Conservation (phyloP, 2,797 vertebrate genomes). For the Enteromius trimaculatus region DNA sequence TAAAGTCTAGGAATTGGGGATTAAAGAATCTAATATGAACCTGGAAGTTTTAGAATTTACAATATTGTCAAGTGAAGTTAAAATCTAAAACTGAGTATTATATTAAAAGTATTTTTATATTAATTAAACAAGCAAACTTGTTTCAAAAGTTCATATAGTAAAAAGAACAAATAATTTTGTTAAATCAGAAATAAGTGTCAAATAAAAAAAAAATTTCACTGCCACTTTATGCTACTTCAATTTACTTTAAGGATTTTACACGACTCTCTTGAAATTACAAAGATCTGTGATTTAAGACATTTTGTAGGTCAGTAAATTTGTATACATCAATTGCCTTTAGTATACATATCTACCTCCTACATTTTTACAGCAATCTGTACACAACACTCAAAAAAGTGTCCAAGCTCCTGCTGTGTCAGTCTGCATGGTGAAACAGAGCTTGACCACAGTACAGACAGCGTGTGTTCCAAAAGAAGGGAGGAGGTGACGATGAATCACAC, state of each 20-base stretch:
- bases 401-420: constrained; percentile 52
- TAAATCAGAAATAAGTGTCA: neutral
- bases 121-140: neutral
- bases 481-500: constrained; percentile 73
- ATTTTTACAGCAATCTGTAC: constrained; percentile 44
- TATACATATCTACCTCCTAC: constrained; percentile 19
- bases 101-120: neutral
- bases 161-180: neutral
- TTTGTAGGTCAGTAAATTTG: constrained; percentile 1
- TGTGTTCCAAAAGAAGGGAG: constrained; percentile 43
- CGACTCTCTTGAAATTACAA: neutral
- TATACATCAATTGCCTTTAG: constrained; percentile 20
- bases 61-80: neutral
- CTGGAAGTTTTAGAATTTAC: neutral
- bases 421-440: constrained; percentile 54
- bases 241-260: neutral
- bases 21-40: neutral
- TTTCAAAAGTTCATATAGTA: neutral
- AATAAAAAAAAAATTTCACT: neutral
- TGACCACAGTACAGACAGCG: constrained; percentile 56
- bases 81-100: neutral
- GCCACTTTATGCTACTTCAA: neutral
- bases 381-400: constrained; percentile 42
- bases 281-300: constrained; percentile 8
- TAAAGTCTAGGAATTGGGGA: neutral